Percentiles rank a stretch among this genome's conserved stretches.
phyloP scores from a whole-genome alignment of 1,140 invertebrate species.

The Nilaparvata lugens region DNA sequence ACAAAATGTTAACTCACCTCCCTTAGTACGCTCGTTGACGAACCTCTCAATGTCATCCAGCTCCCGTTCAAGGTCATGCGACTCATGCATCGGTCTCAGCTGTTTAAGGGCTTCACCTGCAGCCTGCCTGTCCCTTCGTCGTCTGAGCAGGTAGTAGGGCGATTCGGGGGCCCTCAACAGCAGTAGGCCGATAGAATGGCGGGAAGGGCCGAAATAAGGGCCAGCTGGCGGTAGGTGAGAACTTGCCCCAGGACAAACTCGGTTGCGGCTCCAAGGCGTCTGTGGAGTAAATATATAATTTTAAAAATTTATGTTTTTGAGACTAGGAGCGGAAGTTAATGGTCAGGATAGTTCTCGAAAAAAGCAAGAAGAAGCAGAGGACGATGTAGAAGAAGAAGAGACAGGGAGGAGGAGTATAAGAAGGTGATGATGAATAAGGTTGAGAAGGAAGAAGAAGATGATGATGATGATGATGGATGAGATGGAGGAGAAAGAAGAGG shows the following conservation, averaged over 20 bases:
- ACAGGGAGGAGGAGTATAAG: too few species aligned
- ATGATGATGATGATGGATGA: too few species aligned
- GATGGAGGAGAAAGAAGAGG: too few species aligned
- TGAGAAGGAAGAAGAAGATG: too few species aligned
- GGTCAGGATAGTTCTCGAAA: too few species aligned
- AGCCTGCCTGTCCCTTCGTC: constrained; percentile 51
- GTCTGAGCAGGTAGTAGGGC: constrained; percentile 57
- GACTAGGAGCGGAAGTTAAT: too few species aligned
- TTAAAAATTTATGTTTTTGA: too few species aligned
- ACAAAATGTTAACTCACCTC: not conserved
- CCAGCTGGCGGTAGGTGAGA: constrained; percentile 54
- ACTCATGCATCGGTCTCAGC: constrained; percentile 39
- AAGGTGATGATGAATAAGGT: too few species aligned
- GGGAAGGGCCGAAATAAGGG: constrained; percentile 49
- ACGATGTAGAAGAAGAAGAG: too few species aligned
- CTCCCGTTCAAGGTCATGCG: not conserved
- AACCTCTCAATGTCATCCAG: not conserved
- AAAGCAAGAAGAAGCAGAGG: too few species aligned
- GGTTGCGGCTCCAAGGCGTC: constrained; percentile 60
- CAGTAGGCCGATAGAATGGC: constrained; percentile 53
- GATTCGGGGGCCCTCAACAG: constrained; percentile 73
- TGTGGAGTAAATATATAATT: too few species aligned
- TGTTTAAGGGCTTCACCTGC: constrained; percentile 46
- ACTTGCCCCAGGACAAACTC: constrained; percentile 66
- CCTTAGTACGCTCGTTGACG: not conserved